Percentiles rank a stretch among this genome's conserved stretches.
Conservation (phyloP, 2,888 invertebrate genomes). For the Tachina grossa region DNA sequence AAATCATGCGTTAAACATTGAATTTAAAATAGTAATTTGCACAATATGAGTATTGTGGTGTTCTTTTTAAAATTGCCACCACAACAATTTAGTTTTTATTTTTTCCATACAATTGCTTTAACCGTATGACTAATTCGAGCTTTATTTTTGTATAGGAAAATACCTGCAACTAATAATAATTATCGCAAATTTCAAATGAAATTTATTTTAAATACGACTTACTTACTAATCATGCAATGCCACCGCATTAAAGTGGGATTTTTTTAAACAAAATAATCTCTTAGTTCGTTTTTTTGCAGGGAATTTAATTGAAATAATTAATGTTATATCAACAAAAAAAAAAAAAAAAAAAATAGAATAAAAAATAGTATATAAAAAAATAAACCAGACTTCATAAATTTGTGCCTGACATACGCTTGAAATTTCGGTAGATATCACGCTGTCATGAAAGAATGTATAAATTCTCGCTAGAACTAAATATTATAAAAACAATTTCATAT, state of each 20-base stretch:
- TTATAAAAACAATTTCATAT: neutral
- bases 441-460: neutral
- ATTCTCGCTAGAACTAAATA: neutral
- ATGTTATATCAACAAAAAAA: slow-evolving; percentile 1
- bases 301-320: slow-evolving; percentile 15
- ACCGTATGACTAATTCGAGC: slow-evolving; percentile 36
- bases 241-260: neutral
- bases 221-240: slow-evolving; percentile 14
- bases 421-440: neutral
- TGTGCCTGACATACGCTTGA: neutral
- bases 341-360: too few species aligned
- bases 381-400: neutral
- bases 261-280: neutral
- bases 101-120: neutral
- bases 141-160: neutral
- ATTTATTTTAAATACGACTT: slow-evolving; percentile 34
- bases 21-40: neutral
- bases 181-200: neutral
- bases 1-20: neutral
- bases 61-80: neutral
- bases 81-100: neutral
- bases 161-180: slow-evolving; percentile 3
- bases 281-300: neutral
- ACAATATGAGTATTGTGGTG: slow-evolving; percentile 23
- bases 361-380: too few species aligned